Conservation (phyloP, 2,888 invertebrate species). For the Idaea dimidiata region DNA sequence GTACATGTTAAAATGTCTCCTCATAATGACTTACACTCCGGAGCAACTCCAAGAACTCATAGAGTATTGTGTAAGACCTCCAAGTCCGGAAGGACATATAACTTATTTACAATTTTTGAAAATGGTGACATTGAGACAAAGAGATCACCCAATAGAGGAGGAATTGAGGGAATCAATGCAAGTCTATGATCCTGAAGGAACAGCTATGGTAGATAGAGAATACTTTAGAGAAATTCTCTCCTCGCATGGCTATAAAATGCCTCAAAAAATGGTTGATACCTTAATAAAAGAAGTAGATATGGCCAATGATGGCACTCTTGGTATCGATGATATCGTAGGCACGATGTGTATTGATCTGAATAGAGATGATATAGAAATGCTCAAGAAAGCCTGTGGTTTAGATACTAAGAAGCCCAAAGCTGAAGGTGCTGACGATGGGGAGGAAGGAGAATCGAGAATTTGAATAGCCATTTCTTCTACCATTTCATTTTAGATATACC, state of each 20-base stretch:
- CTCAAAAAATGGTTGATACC: slow-evolving; percentile 49
- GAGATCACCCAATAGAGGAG: slow-evolving; percentile 60
- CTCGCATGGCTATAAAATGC: slow-evolving; percentile 61
- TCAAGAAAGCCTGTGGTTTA: slow-evolving; percentile 26
- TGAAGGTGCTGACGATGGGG: not conserved
- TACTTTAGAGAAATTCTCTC: slow-evolving; percentile 52
- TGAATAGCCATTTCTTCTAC: not conserved
- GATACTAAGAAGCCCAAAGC: not conserved
- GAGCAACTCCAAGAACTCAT: slow-evolving; percentile 67
- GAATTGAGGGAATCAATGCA: slow-evolving; percentile 60
- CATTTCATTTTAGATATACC: not conserved
- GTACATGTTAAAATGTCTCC: slow-evolving; percentile 64
- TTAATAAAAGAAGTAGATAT: slow-evolving; percentile 71
- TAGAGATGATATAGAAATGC: slow-evolving; percentile 58
- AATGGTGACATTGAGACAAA: slow-evolving; percentile 64
- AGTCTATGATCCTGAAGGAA: slow-evolving; percentile 55
- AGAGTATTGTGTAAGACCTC: slow-evolving; percentile 59
- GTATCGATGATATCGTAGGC: slow-evolving; percentile 68
- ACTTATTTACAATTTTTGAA: slow-evolving; percentile 62
- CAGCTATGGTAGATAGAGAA: slow-evolving; percentile 58
- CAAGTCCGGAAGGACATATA: slow-evolving; percentile 64
- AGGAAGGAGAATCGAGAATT: not conserved
- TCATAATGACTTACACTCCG: slow-evolving; percentile 62
- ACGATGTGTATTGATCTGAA: slow-evolving; percentile 70
- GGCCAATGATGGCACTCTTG: slow-evolving; percentile 66